A percentile compares a stretch with the other conserved stretches of the same genome.
These are phyloP conservation scores for Phrynosoma blainvillii DNA, from an alignment of 2,113 vertebrate genomes.

Conservation along the genomic window DNA sequence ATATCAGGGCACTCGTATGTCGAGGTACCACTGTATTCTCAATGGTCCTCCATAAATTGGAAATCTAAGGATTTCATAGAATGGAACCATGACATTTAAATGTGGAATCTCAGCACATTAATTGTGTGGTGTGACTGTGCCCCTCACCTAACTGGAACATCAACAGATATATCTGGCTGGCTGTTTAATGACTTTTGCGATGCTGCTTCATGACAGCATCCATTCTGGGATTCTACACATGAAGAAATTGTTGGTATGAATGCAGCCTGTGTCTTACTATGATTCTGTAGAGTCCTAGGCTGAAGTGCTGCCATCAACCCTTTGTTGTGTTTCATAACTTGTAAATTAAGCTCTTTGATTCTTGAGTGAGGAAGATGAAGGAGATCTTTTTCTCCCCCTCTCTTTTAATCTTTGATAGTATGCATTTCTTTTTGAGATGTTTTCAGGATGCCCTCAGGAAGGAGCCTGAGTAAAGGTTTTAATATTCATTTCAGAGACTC, in stretches of 20 bases:
- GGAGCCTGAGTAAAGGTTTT: constrained; percentile 16
- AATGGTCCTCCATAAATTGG: too few relatives aligned
- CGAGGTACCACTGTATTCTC: too few relatives aligned
- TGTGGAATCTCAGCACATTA: too few relatives aligned
- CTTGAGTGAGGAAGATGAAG: neutral
- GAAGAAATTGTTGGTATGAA: neutral
- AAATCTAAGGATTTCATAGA: too few relatives aligned
- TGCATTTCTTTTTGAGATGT: neutral
- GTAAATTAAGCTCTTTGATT: neutral
- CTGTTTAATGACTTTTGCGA: too few relatives aligned
- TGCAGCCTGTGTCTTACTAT: neutral
- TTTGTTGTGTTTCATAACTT: neutral
- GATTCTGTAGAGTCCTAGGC: neutral
- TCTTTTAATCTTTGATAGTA: neutral
- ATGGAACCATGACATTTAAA: too few relatives aligned
- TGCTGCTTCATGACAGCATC: neutral
- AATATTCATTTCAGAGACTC: neutral
- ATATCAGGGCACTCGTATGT: too few relatives aligned
- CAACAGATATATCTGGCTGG: neutral
- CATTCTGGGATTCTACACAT: neutral
- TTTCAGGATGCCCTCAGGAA: neutral
- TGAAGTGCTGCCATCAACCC: neutral
- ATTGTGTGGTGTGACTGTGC: too few relatives aligned
- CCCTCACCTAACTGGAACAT: neutral
- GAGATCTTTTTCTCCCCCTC: too few relatives aligned